Evolutionary conservation across 2,888 invertebrate genomes (phyloP), one percentile per base, ranked within the genome.

Genomic region (Tenthredo mesomela): DNA sequence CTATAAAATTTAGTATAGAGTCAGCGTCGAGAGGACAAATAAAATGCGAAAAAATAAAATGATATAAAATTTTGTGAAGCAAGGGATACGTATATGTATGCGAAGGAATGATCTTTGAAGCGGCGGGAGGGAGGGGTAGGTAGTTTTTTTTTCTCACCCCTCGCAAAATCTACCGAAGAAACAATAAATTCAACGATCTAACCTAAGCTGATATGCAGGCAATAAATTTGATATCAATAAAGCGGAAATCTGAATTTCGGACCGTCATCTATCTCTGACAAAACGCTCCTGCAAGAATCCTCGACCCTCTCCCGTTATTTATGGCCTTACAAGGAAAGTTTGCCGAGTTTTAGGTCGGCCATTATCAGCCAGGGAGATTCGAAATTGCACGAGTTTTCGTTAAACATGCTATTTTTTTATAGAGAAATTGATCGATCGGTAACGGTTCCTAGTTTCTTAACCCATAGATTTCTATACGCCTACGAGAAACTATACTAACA

Each of bases 181-280:
- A 80, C 80, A 82, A 67, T 82, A 82, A 82, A 82, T 82, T 67
- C 67, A 21, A 29, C 58, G 61, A 80, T 21, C 80, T 10, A 80
- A 65, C 61, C 82, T 37, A 58, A 82, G 21, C 82, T 25, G 82
- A 82, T 82, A 67, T 82, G 67, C 67, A 82, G 82, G 82, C 82
- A 65, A 67, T 82, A 82, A 82, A 82, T 82, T 82, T 47, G 67
- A 82, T 61, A 82, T 82, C 82, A 82, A 82, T 82, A 82, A 82
- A 82, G 67, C 82, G 82, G 82, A 82, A 82, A 82, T 82, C 82
- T 82, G 82, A 82, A 82, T 82, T 82, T 82, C 82, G 67, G 40
- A 82, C 82, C 82, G 82, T 82, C 82, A 82, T 82, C 47, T 82
- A 82, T 82, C 82, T 67, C 82, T 67, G 82, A 82, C 82, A 82